Percentiles rank a stretch among this genome's conserved stretches.
Evolutionary conservation across 1,140 invertebrate genomes (phyloP).

Genomic region (Drosophila erecta): DNA sequence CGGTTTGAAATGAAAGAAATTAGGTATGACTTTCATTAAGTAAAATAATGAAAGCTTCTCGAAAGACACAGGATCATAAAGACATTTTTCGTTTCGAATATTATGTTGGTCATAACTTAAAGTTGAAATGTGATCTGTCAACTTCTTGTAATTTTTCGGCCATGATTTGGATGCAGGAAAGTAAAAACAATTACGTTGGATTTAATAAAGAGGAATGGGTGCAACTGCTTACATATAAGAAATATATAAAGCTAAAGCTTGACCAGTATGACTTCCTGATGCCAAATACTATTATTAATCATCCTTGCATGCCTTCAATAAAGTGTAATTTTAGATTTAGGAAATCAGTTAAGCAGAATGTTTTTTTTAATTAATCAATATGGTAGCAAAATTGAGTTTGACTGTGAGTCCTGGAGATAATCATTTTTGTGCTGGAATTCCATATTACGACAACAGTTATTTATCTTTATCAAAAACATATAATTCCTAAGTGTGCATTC

Average conservation of each 20-base stretch:
- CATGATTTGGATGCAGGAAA: background rate
- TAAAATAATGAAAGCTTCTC: background rate
- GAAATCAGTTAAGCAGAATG: background rate
- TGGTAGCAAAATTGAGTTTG: slow-evolving; percentile 1
- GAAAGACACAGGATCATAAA: background rate
- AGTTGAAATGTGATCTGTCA: background rate
- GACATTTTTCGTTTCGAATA: slow-evolving; percentile 3
- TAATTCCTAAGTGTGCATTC: slow-evolving; percentile 5
- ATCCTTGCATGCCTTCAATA: background rate
- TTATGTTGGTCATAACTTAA: slow-evolving; percentile 2
- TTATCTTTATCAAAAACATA: slow-evolving; percentile 1
- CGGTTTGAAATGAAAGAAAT: no score
- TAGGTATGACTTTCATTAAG: background rate
- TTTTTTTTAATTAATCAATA: background rate
- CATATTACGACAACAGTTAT: background rate
- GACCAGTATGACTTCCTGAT: slow-evolving; percentile 1
- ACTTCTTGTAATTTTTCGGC: background rate
- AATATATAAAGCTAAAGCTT: background rate
- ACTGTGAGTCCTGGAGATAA: slow-evolving; percentile 5
- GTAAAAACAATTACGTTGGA: background rate
- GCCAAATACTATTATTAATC: background rate
- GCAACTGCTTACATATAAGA: background rate
- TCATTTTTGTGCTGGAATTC: slow-evolving; percentile 10
- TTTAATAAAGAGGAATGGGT: background rate
- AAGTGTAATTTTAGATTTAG: slow-evolving; percentile 1